These are phyloP conservation scores for Lasioglossum lativentre DNA, from an alignment of 2,888 invertebrate genomes.

Conservation along the genomic window DNA sequence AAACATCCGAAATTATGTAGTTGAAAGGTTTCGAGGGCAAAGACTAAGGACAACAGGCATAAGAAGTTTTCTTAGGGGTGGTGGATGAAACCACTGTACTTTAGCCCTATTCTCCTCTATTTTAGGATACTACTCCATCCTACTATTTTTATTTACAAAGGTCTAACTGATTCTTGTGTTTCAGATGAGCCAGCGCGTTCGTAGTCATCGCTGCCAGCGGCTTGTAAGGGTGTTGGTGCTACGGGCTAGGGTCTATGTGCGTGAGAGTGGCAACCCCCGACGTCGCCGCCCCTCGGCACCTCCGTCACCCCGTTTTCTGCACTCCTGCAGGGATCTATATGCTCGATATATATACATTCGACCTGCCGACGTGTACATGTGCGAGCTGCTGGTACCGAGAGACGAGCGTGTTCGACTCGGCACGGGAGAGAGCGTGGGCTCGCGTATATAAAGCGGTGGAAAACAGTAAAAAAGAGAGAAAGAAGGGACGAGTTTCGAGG, in stretches of 20 bases:
- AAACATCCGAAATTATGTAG: not conserved
- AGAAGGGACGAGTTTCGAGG: constrained; percentile 5
- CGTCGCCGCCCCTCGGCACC: constrained; percentile 35
- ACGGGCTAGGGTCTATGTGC: constrained; percentile 39
- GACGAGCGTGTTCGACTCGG: constrained; percentile 40
- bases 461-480: not conserved
- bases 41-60: not conserved
- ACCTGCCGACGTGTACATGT: constrained; percentile 35
- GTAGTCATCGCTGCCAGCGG: constrained; percentile 12
- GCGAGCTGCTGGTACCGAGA: constrained; percentile 28
- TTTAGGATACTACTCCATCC: not conserved
- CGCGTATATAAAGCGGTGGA: constrained; percentile 16
- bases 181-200: not conserved
- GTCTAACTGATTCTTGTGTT: not conserved
- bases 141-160: not conserved
- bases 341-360: constrained; percentile 22
- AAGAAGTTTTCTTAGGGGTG: not conserved
- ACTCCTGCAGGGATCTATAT: constrained; percentile 52
- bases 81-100: not conserved
- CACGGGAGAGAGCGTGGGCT: not conserved
- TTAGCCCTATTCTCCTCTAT: not conserved
- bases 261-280: constrained; percentile 20
- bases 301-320: constrained; percentile 42
- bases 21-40: not conserved
- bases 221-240: not conserved